Conservation (phyloP, 1,140 invertebrate species). For the Calycopis cecrops region DNA sequence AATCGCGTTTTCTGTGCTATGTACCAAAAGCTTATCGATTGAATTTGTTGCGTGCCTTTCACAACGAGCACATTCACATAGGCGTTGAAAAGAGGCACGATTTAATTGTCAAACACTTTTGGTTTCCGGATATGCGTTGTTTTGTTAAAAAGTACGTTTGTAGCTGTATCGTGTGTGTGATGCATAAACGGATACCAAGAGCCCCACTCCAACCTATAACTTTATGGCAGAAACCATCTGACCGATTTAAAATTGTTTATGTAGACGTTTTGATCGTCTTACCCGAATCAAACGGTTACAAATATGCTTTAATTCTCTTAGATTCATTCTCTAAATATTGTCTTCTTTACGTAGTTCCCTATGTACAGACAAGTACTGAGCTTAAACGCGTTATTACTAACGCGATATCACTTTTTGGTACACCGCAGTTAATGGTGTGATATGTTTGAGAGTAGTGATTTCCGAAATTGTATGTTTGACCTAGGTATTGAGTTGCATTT, state of each 20-base stretch:
- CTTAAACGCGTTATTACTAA: conserved; percentile 11
- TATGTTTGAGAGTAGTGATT: too few relatives aligned
- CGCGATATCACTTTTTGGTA: conserved; percentile 20
- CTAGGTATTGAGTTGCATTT: too few relatives aligned
- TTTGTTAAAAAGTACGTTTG: conserved; percentile 23
- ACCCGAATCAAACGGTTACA: conserved; percentile 5
- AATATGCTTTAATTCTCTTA: background rate
- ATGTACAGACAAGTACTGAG: conserved; percentile 13
- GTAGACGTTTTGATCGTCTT: conserved; percentile 9
- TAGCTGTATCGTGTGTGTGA: conserved; percentile 20
- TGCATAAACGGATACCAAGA: conserved; percentile 17
- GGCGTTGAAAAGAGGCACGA: conserved; percentile 22
- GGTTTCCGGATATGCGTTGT: conserved; percentile 15
- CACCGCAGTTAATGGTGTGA: conserved; percentile 14
- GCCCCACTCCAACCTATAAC: conserved; percentile 17
- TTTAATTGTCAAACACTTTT: conserved; percentile 21
- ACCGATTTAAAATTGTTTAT: conserved; percentile 16
- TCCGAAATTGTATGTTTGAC: too few relatives aligned
- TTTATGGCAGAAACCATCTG: conserved; percentile 21
- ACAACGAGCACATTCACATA: conserved; percentile 23
- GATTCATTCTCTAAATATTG: too few relatives aligned
- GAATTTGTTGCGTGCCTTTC: conserved; percentile 22
- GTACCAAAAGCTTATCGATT: conserved; percentile 23
- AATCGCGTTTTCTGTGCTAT: conserved; percentile 16
- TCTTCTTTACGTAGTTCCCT: conserved; percentile 17